Base-by-base conservation (phyloP, 2,888 invertebrate genomes). In the Yponomeuta evonymella region DNA sequence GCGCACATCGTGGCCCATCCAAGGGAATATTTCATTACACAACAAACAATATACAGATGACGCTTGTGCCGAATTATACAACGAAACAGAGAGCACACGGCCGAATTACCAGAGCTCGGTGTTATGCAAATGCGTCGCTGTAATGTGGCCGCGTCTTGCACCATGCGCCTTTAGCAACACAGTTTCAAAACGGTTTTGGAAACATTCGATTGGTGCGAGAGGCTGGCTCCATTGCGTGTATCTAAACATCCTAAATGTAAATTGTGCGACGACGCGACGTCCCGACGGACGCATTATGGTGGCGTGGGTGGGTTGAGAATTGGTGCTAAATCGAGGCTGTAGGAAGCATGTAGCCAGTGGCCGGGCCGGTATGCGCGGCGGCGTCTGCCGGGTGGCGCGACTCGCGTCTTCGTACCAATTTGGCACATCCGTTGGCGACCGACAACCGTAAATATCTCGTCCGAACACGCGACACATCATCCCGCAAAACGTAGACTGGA, bases 121-220 rank as follows among this genome's bases (percentile, higher is more conserved):
- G 84, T 91, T 90, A 90, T 90, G 91, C 88, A 90, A 91, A 91
- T 89, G 82, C 80, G 80, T 82, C 83, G 80, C 65, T 85, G 89
- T 86, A 88, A 89, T 85, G 83, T 85, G 82, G 84, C 83, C 76
- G 82, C 78, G 80, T 84, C 87, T 92, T 91, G 87, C 90, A 89
- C 90, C 90, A 90, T 84, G 85, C 80, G 75, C 81, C 89, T 89
- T 86, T 89, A 82, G 89, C 88, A 89, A 90, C 82, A 81, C 75
- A 70, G 78, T 85, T 91, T 91, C 88, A 89, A 87, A 92, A 91
- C 89, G 82, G 83, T 90, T 90, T 90, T 90, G 83, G 89, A 91
- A 90, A 89, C 80, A 81, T 77, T 76, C 79, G 73, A 81, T 80
- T 87, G 87, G 83, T 82, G 75, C 43, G 6, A 43, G 78, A 78